These are phyloP conservation scores for Ictalurus furcatus DNA, from an alignment of 2,113 vertebrate species.

Conservation along the genomic window DNA sequence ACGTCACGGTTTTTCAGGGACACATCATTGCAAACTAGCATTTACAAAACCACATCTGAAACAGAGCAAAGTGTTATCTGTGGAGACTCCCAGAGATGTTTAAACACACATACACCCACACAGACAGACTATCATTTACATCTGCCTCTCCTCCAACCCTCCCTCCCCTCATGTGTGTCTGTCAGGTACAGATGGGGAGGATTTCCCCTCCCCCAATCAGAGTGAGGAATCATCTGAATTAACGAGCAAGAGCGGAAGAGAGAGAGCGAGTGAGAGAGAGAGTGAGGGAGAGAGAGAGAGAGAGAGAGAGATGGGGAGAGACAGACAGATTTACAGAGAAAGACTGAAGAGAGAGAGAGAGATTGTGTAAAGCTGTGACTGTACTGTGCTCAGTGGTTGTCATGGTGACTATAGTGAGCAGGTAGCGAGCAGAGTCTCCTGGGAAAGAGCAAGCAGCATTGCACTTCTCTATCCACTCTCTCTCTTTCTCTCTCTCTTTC, in stretches of 20 bases:
- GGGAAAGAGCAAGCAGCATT: constrained; percentile 48
- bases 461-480: constrained; percentile 37
- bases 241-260: constrained; percentile 26
- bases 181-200: constrained; percentile 51
- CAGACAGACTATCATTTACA: constrained; percentile 43
- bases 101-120: constrained; percentile 33
- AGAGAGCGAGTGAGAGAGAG: background rate
- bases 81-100: constrained; percentile 18
- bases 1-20: constrained; percentile 29
- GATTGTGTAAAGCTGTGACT: constrained; percentile 43
- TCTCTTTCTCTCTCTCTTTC: background rate
- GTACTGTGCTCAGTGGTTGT: constrained; percentile 51
- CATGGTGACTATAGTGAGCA: constrained; percentile 52
- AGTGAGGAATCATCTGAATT: constrained; percentile 52
- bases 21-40: constrained; percentile 18
- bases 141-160: constrained; percentile 19
- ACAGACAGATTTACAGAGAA: background rate
- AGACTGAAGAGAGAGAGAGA: constrained; percentile 14
- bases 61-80: constrained; percentile 27
- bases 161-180: constrained; percentile 30
- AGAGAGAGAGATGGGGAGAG: constrained; percentile 14
- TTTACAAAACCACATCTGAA: constrained; percentile 30
- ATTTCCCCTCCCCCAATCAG: constrained; percentile 52
- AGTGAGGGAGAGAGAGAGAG: background rate
- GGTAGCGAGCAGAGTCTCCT: constrained; percentile 49